phyloP scores from a whole-genome alignment of 2,888 invertebrate genomes.

The Cheilosia variabilis region DNA sequence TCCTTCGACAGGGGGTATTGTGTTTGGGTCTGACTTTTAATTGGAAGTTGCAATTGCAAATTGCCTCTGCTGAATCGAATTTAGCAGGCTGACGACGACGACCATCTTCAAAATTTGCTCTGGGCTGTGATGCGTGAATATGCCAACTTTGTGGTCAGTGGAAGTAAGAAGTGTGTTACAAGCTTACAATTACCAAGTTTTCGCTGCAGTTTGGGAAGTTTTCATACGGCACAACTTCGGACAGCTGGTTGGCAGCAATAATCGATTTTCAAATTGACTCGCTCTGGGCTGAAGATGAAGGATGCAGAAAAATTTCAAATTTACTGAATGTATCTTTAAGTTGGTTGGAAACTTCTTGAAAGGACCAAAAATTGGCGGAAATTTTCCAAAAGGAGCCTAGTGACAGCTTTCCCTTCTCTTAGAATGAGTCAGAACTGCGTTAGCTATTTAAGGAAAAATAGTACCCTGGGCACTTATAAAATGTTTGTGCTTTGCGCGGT shows the following conservation, averaged over 20 bases:
- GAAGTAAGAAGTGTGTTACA: slow-evolving; percentile 21
- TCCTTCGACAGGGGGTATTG: background rate
- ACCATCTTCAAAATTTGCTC: slow-evolving; percentile 40
- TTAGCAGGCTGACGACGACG: slow-evolving; percentile 2
- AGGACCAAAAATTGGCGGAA: too few species aligned
- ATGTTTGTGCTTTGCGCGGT: too few species aligned
- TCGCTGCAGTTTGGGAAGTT: slow-evolving; percentile 23
- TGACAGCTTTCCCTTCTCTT: too few species aligned
- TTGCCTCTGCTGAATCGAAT: slow-evolving; percentile 16
- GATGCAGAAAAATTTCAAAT: too few species aligned
- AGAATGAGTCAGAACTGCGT: too few species aligned
- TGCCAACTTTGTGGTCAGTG: slow-evolving; percentile 45
- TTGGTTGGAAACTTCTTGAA: too few species aligned
- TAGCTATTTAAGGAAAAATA: too few species aligned
- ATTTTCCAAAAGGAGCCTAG: too few species aligned
- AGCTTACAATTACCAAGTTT: slow-evolving; percentile 5
- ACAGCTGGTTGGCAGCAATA: background rate
- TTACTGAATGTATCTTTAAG: too few species aligned
- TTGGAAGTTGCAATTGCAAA: slow-evolving; percentile 64
- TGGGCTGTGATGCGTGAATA: slow-evolving; percentile 39
- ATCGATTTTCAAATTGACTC: background rate
- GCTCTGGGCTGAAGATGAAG: too few species aligned
- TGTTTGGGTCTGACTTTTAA: slow-evolving; percentile 48
- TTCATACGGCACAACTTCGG: background rate
- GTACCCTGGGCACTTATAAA: too few species aligned